Evolutionary conservation across 2,797 vertebrate species (phyloP).

Genomic region (Sternotherus odoratus): DNA sequence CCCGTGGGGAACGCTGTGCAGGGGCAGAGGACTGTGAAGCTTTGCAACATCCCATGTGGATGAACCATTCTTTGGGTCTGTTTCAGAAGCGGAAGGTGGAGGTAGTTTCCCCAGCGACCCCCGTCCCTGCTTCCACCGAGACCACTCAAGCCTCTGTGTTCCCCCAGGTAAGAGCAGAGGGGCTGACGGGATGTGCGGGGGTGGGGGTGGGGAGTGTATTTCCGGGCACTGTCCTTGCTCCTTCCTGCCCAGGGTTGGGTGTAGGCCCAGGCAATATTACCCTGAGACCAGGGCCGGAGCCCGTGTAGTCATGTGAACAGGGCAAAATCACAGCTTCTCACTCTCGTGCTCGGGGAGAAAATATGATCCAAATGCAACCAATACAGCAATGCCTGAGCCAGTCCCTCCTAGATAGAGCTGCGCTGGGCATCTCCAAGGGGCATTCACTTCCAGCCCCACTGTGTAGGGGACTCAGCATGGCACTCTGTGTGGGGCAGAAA

Average conservation of each 20-base stretch:
- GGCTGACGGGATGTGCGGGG: not conserved
- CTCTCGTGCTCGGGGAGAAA: not conserved
- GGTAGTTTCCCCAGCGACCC: slow-evolving; percentile 86
- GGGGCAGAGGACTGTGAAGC: not conserved
- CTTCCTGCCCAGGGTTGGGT: not conserved
- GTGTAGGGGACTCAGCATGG: not conserved
- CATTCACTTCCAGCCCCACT: not conserved
- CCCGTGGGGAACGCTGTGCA: not conserved
- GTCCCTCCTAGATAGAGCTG: not conserved
- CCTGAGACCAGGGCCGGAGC: not conserved
- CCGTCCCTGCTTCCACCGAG: slow-evolving; percentile 88
- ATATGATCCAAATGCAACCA: not conserved
- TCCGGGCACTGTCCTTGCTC: not conserved
- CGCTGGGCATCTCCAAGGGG: not conserved
- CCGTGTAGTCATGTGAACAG: not conserved
- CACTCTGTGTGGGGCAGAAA: not conserved
- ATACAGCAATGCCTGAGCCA: not conserved
- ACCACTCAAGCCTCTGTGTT: slow-evolving; percentile 90
- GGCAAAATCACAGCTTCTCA: not conserved
- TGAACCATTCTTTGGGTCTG: slow-evolving; percentile 39
- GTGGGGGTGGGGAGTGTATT: not conserved
- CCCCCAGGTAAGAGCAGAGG: slow-evolving; percentile 80
- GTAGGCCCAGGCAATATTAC: not conserved
- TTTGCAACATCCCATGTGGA: not conserved
- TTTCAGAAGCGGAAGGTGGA: slow-evolving; percentile 95